These are phyloP conservation scores for Agapornis roseicollis DNA, from an alignment of 2,113 vertebrate genomes.

Conservation along the genomic window DNA sequence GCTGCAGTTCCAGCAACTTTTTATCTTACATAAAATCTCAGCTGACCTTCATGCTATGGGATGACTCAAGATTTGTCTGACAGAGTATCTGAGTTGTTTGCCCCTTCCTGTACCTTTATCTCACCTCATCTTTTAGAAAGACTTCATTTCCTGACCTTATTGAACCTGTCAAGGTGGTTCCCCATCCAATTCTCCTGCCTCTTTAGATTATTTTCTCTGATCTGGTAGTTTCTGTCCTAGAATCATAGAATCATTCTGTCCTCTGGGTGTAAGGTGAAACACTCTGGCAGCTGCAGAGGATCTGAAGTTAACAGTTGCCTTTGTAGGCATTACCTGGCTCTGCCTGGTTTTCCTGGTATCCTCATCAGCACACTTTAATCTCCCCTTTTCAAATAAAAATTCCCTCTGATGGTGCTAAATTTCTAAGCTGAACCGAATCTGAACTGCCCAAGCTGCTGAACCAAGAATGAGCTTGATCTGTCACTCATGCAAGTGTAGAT, in stretches of 20 bases:
- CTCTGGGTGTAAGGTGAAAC: not conserved
- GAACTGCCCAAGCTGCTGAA: not conserved
- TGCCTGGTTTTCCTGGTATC: not conserved
- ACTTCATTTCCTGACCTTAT: not conserved
- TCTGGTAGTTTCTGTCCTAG: not conserved
- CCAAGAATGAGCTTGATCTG: not conserved
- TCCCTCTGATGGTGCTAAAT: not conserved
- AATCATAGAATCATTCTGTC: not conserved
- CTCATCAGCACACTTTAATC: not conserved
- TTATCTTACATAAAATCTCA: not conserved
- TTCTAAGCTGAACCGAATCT: not conserved
- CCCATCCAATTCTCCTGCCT: not conserved
- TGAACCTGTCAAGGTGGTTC: not conserved
- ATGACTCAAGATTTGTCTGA: not conserved
- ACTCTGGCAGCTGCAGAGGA: not conserved
- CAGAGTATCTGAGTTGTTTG: not conserved
- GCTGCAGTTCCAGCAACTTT: not conserved
- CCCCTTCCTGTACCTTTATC: not conserved
- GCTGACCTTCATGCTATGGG: not conserved
- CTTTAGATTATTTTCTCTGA: not conserved
- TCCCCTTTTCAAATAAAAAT: not conserved
- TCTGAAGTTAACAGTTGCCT: not conserved
- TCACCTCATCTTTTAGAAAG: not conserved
- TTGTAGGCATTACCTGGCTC: not conserved
- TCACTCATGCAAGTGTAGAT: not conserved